phyloP scores from a whole-genome alignment of 2,113 vertebrate genomes.

The Centropus bengalensis region DNA sequence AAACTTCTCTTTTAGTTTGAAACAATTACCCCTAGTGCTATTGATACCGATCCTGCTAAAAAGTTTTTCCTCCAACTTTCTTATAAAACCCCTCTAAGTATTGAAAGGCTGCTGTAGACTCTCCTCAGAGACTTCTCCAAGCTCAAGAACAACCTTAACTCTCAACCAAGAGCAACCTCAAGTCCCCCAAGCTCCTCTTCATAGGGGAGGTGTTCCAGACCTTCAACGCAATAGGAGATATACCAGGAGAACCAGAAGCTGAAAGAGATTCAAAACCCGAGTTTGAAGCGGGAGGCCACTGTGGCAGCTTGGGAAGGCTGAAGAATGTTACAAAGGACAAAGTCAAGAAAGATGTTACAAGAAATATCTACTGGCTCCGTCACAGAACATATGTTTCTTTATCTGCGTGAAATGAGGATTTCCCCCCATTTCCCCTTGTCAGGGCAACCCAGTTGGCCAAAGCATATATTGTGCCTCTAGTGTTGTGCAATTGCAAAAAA shows the following conservation, averaged over 20 bases:
- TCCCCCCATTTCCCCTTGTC: neutral
- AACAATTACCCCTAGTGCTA: too few relatives aligned
- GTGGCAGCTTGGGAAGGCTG: neutral
- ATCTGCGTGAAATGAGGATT: neutral
- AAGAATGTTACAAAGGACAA: neutral
- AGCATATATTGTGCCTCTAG: accelerated
- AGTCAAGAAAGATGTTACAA: accelerated
- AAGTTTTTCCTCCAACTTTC: too few relatives aligned
- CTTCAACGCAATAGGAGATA: neutral
- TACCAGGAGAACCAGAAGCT: neutral
- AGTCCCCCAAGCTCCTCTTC: too few relatives aligned
- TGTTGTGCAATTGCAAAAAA: neutral
- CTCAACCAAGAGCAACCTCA: too few relatives aligned
- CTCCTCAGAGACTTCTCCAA: too few relatives aligned
- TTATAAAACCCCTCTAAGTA: too few relatives aligned
- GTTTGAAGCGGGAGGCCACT: neutral
- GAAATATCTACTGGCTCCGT: neutral
- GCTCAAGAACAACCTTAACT: too few relatives aligned
- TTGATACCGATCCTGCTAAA: too few relatives aligned
- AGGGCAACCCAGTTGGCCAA: neutral
- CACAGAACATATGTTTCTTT: accelerated
- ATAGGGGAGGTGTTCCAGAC: too few relatives aligned
- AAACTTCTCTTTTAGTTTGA: too few relatives aligned
- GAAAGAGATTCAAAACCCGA: neutral
- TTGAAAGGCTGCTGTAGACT: too few relatives aligned